Evolutionary conservation across 1,140 invertebrate species (phyloP).

Genomic region (Saccostrea glomerata): DNA sequence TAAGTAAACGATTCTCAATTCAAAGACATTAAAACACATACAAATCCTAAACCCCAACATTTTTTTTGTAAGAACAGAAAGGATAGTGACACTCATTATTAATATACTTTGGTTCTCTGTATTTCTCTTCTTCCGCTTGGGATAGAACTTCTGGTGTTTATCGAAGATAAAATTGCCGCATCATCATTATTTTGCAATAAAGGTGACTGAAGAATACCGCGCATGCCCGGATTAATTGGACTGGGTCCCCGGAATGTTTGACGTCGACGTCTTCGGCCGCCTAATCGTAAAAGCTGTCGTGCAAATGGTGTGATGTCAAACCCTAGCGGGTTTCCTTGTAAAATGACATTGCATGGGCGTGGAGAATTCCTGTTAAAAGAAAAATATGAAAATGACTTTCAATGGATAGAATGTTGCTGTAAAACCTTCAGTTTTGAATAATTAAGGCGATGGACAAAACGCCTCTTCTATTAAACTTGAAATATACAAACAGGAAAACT

Average conservation of each 20-base stretch:
- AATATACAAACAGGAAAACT: too few relatives aligned
- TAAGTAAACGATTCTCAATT: too few relatives aligned
- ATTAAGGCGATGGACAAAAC: too few relatives aligned
- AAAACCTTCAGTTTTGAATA: too few relatives aligned
- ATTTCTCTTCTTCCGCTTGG: not conserved
- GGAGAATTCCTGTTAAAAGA: not conserved
- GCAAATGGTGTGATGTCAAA: slow-evolving; percentile 22
- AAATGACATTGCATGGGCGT: not conserved
- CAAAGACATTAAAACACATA: too few relatives aligned
- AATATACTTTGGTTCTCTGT: not conserved
- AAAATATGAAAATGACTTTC: not conserved
- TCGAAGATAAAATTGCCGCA: not conserved
- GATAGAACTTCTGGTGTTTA: not conserved
- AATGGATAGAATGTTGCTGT: too few relatives aligned
- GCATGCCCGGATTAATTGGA: not conserved
- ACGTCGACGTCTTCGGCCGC: not conserved
- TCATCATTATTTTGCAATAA: not conserved
- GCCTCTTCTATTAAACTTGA: too few relatives aligned
- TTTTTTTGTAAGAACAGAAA: too few relatives aligned
- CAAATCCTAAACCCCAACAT: too few relatives aligned
- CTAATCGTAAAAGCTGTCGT: not conserved
- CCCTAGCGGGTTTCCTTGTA: not conserved
- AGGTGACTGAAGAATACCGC: not conserved
- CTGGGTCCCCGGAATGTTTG: not conserved
- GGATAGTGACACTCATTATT: not conserved